phyloP scores from a whole-genome alignment of 1,140 invertebrate genomes.

The Apis dorsata region DNA sequence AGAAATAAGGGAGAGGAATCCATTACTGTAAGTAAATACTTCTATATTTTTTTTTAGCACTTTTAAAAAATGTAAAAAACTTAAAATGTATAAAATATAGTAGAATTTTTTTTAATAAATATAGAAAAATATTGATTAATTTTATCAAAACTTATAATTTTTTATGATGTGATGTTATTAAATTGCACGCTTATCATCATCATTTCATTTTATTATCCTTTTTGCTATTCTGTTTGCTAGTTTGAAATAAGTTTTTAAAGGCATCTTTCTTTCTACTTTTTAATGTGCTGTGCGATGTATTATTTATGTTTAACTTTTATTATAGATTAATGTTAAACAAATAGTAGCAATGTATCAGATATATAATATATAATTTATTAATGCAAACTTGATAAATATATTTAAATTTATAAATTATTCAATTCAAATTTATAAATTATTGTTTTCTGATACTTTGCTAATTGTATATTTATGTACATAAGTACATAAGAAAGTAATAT shows the following conservation, averaged over 20 bases:
- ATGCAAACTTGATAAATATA: not conserved
- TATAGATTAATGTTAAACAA: not conserved
- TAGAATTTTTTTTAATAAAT: not conserved
- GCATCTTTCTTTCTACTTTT: conserved; percentile 13
- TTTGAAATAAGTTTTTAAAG: conserved; percentile 4
- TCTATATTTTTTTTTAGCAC: not conserved
- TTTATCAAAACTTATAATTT: conserved; percentile 11
- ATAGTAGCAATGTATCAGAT: conserved; percentile 16
- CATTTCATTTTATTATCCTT: conserved; percentile 29
- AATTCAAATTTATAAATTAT: not conserved
- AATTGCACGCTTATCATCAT: conserved; percentile 56
- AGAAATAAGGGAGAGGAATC: conserved; percentile 82
- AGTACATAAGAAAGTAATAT: conserved; percentile 34
- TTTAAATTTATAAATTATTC: too few relatives aligned
- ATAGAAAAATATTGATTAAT: conserved; percentile 7
- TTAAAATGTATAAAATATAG: not conserved
- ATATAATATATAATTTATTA: not conserved
- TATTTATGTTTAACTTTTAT: conserved; percentile 26
- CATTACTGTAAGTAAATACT: conserved; percentile 81
- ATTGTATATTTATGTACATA: not conserved
- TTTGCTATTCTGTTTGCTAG: conserved; percentile 9
- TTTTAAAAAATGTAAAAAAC: not conserved
- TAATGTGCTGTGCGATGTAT: conserved; percentile 18
- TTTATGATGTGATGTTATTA: conserved; percentile 4
- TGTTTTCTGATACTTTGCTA: conserved; percentile 15